Evolutionary conservation across 2,797 vertebrate genomes (phyloP).

Genomic region (Vultur gryphus): DNA sequence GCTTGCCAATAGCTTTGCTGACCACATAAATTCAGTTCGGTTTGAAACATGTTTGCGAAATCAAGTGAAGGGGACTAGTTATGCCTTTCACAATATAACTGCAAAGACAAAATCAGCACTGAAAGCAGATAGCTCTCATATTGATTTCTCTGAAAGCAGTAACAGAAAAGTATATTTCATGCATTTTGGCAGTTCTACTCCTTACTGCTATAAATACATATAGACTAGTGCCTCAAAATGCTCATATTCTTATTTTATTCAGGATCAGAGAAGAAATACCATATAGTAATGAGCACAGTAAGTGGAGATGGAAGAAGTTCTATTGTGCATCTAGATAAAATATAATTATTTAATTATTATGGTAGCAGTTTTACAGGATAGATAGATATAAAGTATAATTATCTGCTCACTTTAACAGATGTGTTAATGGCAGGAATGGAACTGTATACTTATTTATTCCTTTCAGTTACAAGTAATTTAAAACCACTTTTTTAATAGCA

Average conservation of each 20-base stretch:
- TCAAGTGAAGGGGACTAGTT: neutral
- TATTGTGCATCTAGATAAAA: neutral
- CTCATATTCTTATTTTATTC: neutral
- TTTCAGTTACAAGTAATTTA: slow-evolving; percentile 1
- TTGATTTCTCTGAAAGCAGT: neutral
- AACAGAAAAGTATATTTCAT: neutral
- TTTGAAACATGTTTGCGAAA: slow-evolving; percentile 12
- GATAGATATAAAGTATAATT: neutral
- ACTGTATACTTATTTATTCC: neutral
- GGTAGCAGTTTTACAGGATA: neutral
- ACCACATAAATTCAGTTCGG: neutral
- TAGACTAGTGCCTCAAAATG: neutral
- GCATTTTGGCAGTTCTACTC: slow-evolving; percentile 14
- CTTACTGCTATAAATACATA: slow-evolving; percentile 18
- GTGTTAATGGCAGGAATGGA: neutral
- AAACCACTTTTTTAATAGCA: neutral
- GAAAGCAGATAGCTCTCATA: neutral
- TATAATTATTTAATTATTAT: slow-evolving; percentile 6
- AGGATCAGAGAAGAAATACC: neutral
- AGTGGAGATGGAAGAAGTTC: neutral
- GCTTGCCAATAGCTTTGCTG: neutral
- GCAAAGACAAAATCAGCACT: neutral
- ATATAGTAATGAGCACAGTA: neutral
- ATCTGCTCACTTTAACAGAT: neutral
- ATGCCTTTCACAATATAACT: neutral